These are phyloP conservation scores for Lophius piscatorius DNA, from an alignment of 2,113 vertebrate genomes.

Conservation along the genomic window DNA sequence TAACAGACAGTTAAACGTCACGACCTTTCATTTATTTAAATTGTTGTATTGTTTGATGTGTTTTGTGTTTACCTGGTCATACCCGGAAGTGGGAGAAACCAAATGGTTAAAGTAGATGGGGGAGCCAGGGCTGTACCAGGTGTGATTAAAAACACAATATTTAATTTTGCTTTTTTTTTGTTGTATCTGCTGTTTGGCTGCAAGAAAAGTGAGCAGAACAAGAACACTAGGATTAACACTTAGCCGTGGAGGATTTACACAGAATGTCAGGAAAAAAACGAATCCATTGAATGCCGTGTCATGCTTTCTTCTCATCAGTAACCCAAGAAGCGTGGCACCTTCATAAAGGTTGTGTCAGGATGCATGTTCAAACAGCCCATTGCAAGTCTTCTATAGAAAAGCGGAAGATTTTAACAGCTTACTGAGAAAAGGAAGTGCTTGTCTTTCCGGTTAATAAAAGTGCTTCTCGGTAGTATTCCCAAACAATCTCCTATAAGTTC, in stretches of 20 bases:
- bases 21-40: too few relatives aligned
- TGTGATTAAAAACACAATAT: too few relatives aligned
- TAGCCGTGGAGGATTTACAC: conserved; percentile 43
- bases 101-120: too few relatives aligned
- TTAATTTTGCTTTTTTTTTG: too few relatives aligned
- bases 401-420: conserved; percentile 1
- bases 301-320: conserved; percentile 20
- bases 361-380: background rate
- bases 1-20: too few relatives aligned
- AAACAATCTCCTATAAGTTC: conserved; percentile 20
- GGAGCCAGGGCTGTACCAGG: too few relatives aligned
- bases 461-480: too few relatives aligned
- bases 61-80: too few relatives aligned
- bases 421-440: background rate
- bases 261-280: conserved; percentile 34
- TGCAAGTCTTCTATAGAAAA: conserved; percentile 10
- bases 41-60: too few relatives aligned
- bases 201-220: conserved; percentile 40
- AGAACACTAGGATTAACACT: conserved; percentile 39
- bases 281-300: conserved; percentile 33
- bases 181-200: conserved; percentile 38
- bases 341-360: conserved; percentile 8
- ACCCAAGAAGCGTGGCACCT: conserved; percentile 23
- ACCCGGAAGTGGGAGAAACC: too few relatives aligned
- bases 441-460: too few relatives aligned